A percentile compares a stretch with the other conserved stretches of the same genome.
Conservation (phyloP, 2,113 vertebrate genomes). For the Elgaria multicarinata region DNA sequence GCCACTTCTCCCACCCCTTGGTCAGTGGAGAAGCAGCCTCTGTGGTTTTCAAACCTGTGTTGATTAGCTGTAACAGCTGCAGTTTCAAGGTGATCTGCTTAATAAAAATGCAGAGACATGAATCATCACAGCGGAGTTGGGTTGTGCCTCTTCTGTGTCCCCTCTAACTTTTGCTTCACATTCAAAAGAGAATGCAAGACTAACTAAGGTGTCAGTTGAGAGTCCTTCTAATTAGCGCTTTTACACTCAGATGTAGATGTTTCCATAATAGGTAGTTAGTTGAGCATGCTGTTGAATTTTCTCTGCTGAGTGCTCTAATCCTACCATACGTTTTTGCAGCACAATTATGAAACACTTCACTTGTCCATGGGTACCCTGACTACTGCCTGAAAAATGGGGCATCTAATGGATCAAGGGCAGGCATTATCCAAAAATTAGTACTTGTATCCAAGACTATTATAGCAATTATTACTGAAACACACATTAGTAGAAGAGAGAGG, state of each 20-base stretch:
- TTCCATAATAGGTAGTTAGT: slow-evolving; percentile 26
- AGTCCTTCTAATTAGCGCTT: slow-evolving; percentile 2
- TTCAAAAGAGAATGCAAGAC: not conserved
- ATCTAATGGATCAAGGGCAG: slow-evolving; percentile 24
- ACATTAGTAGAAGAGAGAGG: slow-evolving; percentile 22
- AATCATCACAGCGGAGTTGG: not conserved
- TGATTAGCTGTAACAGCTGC: not conserved
- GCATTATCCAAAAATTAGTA: slow-evolving; percentile 47
- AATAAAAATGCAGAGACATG: not conserved
- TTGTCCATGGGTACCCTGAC: slow-evolving; percentile 16
- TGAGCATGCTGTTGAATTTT: slow-evolving; percentile 29
- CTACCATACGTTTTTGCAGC: slow-evolving; percentile 35
- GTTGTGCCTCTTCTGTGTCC: not conserved
- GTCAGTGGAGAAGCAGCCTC: not conserved
- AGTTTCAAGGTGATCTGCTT: not conserved
- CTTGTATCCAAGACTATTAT: slow-evolving; percentile 48
- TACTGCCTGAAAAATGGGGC: slow-evolving; percentile 6
- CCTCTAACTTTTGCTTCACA: not conserved
- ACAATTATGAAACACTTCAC: slow-evolving; percentile 1
- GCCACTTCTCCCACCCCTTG: not conserved
- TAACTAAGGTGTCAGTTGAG: slow-evolving; percentile 12
- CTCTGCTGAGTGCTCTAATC: slow-evolving; percentile 29
- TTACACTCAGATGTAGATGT: not conserved
- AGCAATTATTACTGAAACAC: slow-evolving; percentile 59
- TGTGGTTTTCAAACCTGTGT: not conserved